Evolutionary conservation across 2,113 vertebrate species (phyloP), one percentile per base, ranked within the genome.

Genomic region (Carettochelys insculpta): DNA sequence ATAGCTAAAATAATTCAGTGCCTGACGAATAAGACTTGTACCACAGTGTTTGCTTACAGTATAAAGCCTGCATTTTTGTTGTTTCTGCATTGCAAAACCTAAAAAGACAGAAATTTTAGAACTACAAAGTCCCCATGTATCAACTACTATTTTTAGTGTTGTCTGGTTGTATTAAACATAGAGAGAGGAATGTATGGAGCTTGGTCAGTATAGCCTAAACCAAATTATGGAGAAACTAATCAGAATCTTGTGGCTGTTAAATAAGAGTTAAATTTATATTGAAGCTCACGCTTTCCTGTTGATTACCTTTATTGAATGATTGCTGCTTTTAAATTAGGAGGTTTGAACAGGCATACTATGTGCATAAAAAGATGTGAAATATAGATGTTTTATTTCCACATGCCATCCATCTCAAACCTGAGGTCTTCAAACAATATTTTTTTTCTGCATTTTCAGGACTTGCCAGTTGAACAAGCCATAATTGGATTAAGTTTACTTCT

Each of bases 401-500:
- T 8, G 43, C 77, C 51, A 65, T 58, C 58, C 2, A 11, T 11
- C 4, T 52, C 86, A 90, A 79, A 31, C 71, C 73, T 61, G 52
- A 53, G 1, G 12, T 56, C 25, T 90, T 81, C 2, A 91, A 65
- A 8, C 45, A 45, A 20, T 82, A 8, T 77, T 68, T 88, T 89
- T 24, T 90, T 88, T 95, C 79, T 58, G 17, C 8, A 7, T 82
- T 22, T 12, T 1, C 73, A 99, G 99, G 97, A 97, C 56, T 97
- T 99, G 94, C 98, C 98, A 20, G 83, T 97, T 88, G 98, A 99
- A 25, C 97, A 98, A 80, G 93, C 95, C 94, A 53, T 98, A 92
- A 96, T 98, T 96, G 99, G 98, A 14, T 93, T 99, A 86, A 97
- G 98, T 1, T 94, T 99, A 93, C 97, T 99, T 22, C 96, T 99